Evolutionary conservation across 2,888 invertebrate species (phyloP).

Genomic region (Calameuta filiformis): DNA sequence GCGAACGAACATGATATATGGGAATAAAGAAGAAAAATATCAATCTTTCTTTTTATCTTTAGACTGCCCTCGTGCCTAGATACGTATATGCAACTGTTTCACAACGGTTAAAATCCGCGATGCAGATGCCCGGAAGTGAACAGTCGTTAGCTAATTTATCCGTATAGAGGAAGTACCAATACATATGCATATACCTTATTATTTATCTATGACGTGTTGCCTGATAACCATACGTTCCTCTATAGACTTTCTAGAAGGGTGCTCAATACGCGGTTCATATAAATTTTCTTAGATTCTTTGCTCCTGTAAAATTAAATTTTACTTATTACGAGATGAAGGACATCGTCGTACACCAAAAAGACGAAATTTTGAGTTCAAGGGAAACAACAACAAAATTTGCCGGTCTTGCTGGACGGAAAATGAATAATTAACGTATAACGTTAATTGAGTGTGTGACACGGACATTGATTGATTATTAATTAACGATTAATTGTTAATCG

Average conservation of each 20-base stretch:
- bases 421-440: background rate
- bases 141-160: constrained; percentile 25
- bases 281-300: background rate
- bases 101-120: constrained; percentile 20
- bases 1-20: background rate
- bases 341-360: background rate
- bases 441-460: background rate
- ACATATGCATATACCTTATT: constrained; percentile 26
- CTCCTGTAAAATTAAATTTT: background rate
- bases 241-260: constrained; percentile 51
- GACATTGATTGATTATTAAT: background rate
- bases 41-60: background rate
- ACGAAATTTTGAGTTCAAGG: background rate
- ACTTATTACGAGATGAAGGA: background rate
- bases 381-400: constrained; percentile 1
- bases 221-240: constrained; percentile 43
- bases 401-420: background rate
- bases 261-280: constrained; percentile 48
- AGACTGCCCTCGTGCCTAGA: background rate
- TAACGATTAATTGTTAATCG: background rate
- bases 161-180: constrained; percentile 23
- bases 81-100: background rate
- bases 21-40: background rate
- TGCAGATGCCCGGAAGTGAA: constrained; percentile 20
- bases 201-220: constrained; percentile 42